Evolutionary conservation across 2,113 vertebrate genomes (phyloP).

Genomic region (Rhinoderma darwinii): DNA sequence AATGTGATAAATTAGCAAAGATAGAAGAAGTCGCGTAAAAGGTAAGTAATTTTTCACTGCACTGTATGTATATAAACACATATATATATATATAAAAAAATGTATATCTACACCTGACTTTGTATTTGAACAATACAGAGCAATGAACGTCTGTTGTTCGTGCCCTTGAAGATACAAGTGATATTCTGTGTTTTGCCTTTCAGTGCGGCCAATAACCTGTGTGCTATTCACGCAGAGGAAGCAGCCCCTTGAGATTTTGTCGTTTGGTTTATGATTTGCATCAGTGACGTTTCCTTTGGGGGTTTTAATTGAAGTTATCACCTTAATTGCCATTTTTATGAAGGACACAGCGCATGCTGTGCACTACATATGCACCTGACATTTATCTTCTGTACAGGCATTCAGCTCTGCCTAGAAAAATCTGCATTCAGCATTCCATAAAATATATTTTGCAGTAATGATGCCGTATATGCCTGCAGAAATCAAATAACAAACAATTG

Average conservation of each 20-base stretch:
- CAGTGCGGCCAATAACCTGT: constrained; percentile 15
- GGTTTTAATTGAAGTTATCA: constrained; percentile 50
- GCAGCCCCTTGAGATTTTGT: constrained; percentile 31
- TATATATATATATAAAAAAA: not conserved
- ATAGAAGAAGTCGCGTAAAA: too few relatives aligned
- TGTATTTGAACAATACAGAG: not conserved
- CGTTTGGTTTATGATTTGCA: constrained; percentile 27
- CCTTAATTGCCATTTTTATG: constrained; percentile 36
- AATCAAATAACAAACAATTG: not conserved
- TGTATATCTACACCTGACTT: not conserved
- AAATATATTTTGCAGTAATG: constrained; percentile 16
- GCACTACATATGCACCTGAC: constrained; percentile 16
- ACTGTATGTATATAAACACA: not conserved
- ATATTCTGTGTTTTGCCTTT: not conserved
- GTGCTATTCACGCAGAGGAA: not conserved
- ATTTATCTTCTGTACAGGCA: constrained; percentile 19
- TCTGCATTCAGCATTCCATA: constrained; percentile 26
- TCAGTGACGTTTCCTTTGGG: constrained; percentile 38
- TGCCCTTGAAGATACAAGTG: constrained; percentile 25
- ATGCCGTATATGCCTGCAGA: not conserved
- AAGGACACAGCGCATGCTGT: constrained; percentile 40
- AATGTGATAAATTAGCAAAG: too few relatives aligned
- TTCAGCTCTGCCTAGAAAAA: not conserved
- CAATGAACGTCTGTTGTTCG: not conserved
- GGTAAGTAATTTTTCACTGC: too few relatives aligned